Percentiles rank a stretch among this genome's conserved stretches.
Conservation (phyloP, 2,113 vertebrate genomes). For the Donacobius atricapilla region DNA sequence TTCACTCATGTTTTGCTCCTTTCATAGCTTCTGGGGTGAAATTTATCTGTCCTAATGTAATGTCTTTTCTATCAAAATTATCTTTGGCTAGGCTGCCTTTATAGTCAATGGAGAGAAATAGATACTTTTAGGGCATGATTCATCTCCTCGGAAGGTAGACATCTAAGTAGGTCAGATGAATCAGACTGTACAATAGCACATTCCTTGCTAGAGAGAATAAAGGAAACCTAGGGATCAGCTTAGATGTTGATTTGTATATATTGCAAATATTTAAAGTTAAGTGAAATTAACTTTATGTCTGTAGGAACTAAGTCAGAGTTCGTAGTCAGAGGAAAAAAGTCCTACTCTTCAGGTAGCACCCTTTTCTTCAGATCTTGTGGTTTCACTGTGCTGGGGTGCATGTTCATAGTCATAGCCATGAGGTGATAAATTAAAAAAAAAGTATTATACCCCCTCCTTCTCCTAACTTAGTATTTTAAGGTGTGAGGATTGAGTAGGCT, state of each 20-base stretch:
- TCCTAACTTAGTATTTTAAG: neutral
- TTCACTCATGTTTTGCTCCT: neutral
- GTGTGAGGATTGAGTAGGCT: neutral
- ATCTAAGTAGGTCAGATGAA: constrained; percentile 57
- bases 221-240: neutral
- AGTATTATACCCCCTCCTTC: neutral
- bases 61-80: neutral
- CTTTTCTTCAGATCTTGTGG: neutral
- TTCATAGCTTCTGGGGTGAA: neutral
- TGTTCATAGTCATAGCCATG: neutral
- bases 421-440: neutral
- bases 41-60: neutral
- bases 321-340: neutral
- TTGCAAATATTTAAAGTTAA: neutral
- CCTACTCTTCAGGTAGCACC: neutral
- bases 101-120: constrained; percentile 8
- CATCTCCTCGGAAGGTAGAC: neutral
- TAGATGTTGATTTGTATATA: neutral
- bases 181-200: constrained; percentile 7
- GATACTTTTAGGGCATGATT: constrained; percentile 25
- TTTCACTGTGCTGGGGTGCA: neutral
- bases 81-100: constrained; percentile 8
- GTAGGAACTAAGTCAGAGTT: neutral
- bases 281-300: neutral
- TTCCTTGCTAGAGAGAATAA: constrained; percentile 15